Percentiles rank a stretch among this genome's conserved stretches.
Evolutionary conservation across 2,888 invertebrate species (phyloP).

Genomic region (Tipula vernalis): DNA sequence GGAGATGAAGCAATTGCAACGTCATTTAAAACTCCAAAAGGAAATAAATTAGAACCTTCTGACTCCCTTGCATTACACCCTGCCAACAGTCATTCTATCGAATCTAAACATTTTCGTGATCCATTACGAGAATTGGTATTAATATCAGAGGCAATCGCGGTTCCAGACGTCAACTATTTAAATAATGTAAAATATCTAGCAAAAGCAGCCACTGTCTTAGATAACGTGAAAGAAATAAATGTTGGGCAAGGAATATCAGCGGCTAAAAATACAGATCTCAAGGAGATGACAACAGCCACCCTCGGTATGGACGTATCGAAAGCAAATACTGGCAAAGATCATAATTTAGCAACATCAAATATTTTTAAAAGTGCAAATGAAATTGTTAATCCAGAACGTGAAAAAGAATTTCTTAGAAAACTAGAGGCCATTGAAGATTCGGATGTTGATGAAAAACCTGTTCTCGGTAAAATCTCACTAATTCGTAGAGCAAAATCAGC

Average conservation of each 20-base stretch:
- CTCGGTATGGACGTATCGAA: neutral
- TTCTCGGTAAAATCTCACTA: slow-evolving; percentile 52
- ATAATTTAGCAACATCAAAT: slow-evolving; percentile 12
- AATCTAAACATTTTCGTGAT: slow-evolving; percentile 30
- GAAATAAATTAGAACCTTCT: neutral
- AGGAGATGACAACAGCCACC: neutral
- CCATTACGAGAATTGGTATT: slow-evolving; percentile 50
- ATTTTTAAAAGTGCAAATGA: slow-evolving; percentile 33
- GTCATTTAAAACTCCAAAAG: neutral
- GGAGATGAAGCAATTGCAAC: slow-evolving; percentile 18
- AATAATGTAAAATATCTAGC: slow-evolving; percentile 45
- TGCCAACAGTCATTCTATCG: neutral
- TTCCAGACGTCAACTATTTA: slow-evolving; percentile 27
- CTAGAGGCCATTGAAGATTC: slow-evolving; percentile 32
- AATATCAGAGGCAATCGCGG: slow-evolving; percentile 37
- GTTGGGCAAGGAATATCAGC: neutral
- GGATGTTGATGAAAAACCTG: slow-evolving; percentile 42
- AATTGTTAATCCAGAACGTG: slow-evolving; percentile 32
- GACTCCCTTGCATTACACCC: neutral
- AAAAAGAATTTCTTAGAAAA: slow-evolving; percentile 32
- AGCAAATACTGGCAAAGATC: neutral
- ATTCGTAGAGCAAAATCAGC: slow-evolving; percentile 55
- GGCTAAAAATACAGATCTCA: neutral
- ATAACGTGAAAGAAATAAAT: slow-evolving; percentile 33
- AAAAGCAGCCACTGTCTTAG: slow-evolving; percentile 46